These are phyloP conservation scores for Vanacampus margaritifer DNA, from an alignment of 2,113 vertebrate species.

Conservation along the genomic window DNA sequence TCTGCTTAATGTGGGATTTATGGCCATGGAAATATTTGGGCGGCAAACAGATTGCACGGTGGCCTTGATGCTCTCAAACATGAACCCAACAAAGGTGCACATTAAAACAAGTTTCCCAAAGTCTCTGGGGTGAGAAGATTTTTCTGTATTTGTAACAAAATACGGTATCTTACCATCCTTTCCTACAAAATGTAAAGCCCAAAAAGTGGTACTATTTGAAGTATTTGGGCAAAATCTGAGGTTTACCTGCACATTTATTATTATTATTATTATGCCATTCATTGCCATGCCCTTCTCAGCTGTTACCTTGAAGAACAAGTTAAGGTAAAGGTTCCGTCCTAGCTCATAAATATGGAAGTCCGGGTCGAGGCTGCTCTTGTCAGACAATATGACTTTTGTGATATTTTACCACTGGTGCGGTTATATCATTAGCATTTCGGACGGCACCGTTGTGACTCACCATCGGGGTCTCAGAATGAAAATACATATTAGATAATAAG, in stretches of 20 bases:
- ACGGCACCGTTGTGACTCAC: conserved; percentile 29
- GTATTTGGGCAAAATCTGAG: background rate
- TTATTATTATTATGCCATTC: too few species aligned
- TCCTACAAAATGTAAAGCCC: too few species aligned
- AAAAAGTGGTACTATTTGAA: background rate
- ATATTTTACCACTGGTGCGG: conserved; percentile 31
- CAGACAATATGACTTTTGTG: conserved; percentile 29
- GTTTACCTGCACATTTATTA: background rate
- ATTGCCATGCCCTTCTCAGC: background rate
- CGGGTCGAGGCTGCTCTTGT: conserved; percentile 18
- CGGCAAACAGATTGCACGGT: background rate
- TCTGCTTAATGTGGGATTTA: background rate
- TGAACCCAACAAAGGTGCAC: background rate
- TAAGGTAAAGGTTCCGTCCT: conserved; percentile 15
- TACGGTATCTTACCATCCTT: background rate
- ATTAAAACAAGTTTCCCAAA: background rate
- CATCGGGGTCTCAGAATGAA: conserved; percentile 20
- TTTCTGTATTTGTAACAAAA: background rate
- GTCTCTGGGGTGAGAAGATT: too few species aligned
- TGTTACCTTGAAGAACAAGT: conserved; percentile 11
- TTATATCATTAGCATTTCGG: conserved; percentile 44
- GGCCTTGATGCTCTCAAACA: background rate
- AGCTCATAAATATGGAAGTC: conserved; percentile 34
- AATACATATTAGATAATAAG: conserved; percentile 23
- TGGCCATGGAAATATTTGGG: background rate